These are phyloP conservation scores for Terrapene triunguis DNA, from an alignment of 2,113 vertebrate genomes.

Conservation along the genomic window DNA sequence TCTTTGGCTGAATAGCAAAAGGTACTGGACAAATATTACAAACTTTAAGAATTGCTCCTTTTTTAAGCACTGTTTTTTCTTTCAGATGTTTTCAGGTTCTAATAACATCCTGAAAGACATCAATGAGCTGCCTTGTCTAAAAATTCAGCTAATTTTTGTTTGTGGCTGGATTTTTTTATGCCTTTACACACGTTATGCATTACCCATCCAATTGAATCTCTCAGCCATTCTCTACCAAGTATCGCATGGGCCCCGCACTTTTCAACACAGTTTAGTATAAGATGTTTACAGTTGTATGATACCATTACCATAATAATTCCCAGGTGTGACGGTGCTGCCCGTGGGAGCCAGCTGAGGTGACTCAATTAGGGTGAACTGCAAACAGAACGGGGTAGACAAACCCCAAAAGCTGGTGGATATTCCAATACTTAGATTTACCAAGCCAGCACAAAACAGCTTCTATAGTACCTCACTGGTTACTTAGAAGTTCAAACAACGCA, in stretches of 20 bases:
- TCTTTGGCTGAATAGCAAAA: neutral
- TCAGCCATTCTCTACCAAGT: neutral
- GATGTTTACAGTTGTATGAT: neutral
- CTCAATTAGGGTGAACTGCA: too few relatives aligned
- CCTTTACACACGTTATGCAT: neutral
- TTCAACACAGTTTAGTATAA: neutral
- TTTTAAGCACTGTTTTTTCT: neutral
- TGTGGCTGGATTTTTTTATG: slow-evolving; percentile 13
- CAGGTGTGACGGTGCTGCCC: neutral
- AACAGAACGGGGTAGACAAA: too few relatives aligned
- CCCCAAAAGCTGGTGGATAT: too few relatives aligned
- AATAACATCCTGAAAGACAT: neutral
- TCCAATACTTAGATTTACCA: too few relatives aligned
- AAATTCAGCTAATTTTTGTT: slow-evolving; percentile 32
- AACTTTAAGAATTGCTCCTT: neutral
- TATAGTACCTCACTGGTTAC: too few relatives aligned
- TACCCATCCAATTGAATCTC: neutral
- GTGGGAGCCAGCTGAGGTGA: too few relatives aligned
- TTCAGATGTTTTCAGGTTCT: slow-evolving; percentile 1
- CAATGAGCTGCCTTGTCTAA: neutral
- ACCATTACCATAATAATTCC: neutral
- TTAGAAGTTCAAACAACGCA: too few relatives aligned
- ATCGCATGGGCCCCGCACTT: neutral
- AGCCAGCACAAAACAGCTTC: too few relatives aligned
- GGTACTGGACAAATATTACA: neutral